Percentiles rank a stretch among this genome's conserved stretches.
Evolutionary conservation across 2,888 invertebrate genomes (phyloP).

Genomic region (Ceraclea dissimilis): DNA sequence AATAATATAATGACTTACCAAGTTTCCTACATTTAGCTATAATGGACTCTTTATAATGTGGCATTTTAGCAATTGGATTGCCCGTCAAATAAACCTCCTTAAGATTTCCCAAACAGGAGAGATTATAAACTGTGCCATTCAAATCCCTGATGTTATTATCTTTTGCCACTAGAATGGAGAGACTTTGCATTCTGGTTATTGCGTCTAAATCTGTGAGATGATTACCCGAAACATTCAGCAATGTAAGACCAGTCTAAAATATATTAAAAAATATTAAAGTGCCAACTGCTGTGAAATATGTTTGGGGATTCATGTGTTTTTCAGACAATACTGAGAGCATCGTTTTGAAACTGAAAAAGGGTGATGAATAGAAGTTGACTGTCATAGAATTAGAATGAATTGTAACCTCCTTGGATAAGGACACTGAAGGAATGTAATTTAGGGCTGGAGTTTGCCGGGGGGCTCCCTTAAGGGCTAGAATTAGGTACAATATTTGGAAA

Average conservation of each 20-base stretch:
- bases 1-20: constrained; percentile 35
- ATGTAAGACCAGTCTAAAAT: constrained; percentile 48
- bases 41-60: constrained; percentile 59
- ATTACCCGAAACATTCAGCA: constrained; percentile 58
- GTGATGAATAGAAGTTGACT: too few species aligned
- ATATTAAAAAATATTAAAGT: constrained; percentile 17
- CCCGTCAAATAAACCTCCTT: constrained; percentile 50
- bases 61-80: constrained; percentile 56
- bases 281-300: too few species aligned
- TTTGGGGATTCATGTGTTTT: too few species aligned
- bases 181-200: constrained; percentile 43
- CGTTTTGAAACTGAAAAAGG: too few species aligned
- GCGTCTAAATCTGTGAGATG: constrained; percentile 49
- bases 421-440: too few species aligned
- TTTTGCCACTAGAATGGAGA: constrained; percentile 50
- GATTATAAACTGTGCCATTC: constrained; percentile 44
- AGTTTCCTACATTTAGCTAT: constrained; percentile 54
- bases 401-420: too few species aligned
- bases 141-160: constrained; percentile 52
- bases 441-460: too few species aligned
- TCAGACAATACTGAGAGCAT: too few species aligned
- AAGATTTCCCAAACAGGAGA: constrained; percentile 49
- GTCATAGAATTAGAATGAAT: too few species aligned
- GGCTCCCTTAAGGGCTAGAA: too few species aligned
- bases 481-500: too few species aligned